Percentiles rank a stretch among this genome's conserved stretches.
These are phyloP conservation scores for Fistularia commersonii DNA, from an alignment of 2,797 vertebrate species.

Conservation along the genomic window DNA sequence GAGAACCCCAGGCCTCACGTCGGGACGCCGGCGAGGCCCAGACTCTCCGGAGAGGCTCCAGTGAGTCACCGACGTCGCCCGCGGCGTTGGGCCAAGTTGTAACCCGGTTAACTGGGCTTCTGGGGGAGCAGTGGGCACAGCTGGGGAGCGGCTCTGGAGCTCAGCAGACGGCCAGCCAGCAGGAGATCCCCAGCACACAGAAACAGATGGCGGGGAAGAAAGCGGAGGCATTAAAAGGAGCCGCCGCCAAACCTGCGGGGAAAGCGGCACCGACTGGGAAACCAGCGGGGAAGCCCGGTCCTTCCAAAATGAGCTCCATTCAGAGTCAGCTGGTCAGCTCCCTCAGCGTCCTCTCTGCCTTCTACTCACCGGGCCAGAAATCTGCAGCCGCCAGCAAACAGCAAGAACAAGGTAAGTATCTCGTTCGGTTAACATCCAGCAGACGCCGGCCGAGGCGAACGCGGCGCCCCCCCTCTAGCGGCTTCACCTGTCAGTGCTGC, in stretches of 20 bases:
- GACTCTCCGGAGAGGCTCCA: conserved; percentile 53
- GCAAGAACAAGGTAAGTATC: conserved; percentile 75
- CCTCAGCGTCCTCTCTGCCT: conserved; percentile 90
- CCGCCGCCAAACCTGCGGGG: conserved; percentile 53
- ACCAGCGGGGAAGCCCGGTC: conserved; percentile 65
- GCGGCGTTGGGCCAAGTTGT: conserved; percentile 90
- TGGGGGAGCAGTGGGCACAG: conserved; percentile 95
- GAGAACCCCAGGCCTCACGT: conserved; percentile 35
- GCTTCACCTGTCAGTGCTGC: too few species aligned
- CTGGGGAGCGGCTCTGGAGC: conserved; percentile 79
- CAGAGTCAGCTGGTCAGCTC: conserved; percentile 95
- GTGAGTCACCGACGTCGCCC: conserved; percentile 73
- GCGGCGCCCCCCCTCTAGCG: too few species aligned
- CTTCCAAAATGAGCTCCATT: conserved; percentile 96
- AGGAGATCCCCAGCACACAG: conserved; percentile 75
- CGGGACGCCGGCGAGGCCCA: conserved; percentile 38
- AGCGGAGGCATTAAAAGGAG: conserved; percentile 58
- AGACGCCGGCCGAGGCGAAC: too few species aligned
- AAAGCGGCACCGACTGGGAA: conserved; percentile 63
- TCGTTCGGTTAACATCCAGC: conserved; percentile 9
- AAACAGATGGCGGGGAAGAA: conserved; percentile 71
- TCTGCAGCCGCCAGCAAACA: conserved; percentile 68
- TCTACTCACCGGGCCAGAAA: conserved; percentile 85
- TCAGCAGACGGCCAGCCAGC: conserved; percentile 73
- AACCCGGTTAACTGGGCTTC: conserved; percentile 90